Percentiles rank a stretch among this genome's conserved stretches.
These are phyloP conservation scores for Apodemus agrarius DNA, from an alignment of 2,797 vertebrate genomes.

Conservation along the genomic window DNA sequence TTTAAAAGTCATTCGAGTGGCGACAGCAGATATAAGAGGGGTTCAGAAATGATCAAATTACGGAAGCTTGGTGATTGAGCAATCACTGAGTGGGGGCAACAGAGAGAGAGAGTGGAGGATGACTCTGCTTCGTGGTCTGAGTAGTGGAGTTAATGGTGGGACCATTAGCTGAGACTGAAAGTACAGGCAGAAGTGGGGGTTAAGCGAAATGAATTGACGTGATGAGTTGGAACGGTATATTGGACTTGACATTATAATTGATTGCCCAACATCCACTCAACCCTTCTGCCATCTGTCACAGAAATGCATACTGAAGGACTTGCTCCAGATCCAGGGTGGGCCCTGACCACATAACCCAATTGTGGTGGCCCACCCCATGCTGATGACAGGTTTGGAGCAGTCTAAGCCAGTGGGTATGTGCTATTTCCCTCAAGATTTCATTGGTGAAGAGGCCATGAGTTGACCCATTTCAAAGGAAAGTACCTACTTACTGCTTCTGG, in stretches of 20 bases:
- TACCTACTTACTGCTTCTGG: background rate
- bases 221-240: constrained; percentile 12
- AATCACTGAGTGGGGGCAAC: constrained; percentile 18
- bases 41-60: background rate
- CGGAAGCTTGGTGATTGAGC: background rate
- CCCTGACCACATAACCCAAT: background rate
- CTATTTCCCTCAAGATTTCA: background rate
- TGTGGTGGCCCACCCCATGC: background rate
- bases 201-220: background rate
- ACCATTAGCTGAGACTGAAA: constrained; percentile 15
- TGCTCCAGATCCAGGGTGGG: constrained; percentile 9
- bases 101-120: constrained; percentile 11
- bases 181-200: background rate
- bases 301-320: background rate
- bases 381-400: background rate
- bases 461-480: constrained; percentile 12
- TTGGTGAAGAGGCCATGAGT: background rate
- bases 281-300: constrained; percentile 35
- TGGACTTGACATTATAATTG: constrained; percentile 18
- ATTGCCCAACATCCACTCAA: background rate
- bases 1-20: constrained; percentile 29
- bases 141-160: constrained; percentile 3
- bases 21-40: constrained; percentile 10
- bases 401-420: background rate
- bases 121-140: constrained; percentile 22